A percentile compares a stretch with the other conserved stretches of the same genome.
Evolutionary conservation across 2,797 vertebrate species (phyloP).

Genomic region (Parambassis ranga): DNA sequence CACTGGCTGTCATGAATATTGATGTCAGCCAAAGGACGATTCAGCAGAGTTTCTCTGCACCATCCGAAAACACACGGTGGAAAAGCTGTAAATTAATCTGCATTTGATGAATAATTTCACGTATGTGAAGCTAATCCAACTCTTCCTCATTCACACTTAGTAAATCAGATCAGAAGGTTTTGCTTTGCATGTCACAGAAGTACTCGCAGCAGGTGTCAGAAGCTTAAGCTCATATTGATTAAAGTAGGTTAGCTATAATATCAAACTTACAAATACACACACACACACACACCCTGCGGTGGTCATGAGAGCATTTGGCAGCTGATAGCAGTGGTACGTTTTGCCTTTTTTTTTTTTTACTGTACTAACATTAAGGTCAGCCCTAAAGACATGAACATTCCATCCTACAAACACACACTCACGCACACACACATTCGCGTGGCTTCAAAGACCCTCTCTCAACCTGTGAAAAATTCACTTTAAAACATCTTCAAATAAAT

Average conservation of each 20-base stretch:
- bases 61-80: constrained; percentile 4
- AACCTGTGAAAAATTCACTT: constrained; percentile 79
- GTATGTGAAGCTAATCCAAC: constrained; percentile 35
- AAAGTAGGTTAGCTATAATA: constrained; percentile 73
- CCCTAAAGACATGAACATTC: constrained; percentile 79
- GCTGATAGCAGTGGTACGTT: constrained; percentile 67
- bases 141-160: constrained; percentile 52
- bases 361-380: constrained; percentile 77
- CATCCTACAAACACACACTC: constrained; percentile 47
- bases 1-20: background rate
- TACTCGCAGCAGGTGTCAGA: constrained; percentile 66
- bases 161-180: constrained; percentile 65
- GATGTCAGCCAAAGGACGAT: background rate
- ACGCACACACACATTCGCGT: constrained; percentile 22
- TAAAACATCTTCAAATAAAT: constrained; percentile 84
- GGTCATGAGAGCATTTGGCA: constrained; percentile 68
- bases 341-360: constrained; percentile 43
- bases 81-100: constrained; percentile 43
- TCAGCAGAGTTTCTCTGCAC: background rate
- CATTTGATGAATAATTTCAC: constrained; percentile 29
- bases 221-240: constrained; percentile 60
- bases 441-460: constrained; percentile 77
- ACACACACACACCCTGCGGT: constrained; percentile 56
- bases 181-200: constrained; percentile 58
- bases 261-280: constrained; percentile 54